Evolutionary conservation across 1,140 invertebrate species (phyloP), one percentile per base, ranked within the genome.

Genomic region (Pissodes strobi): DNA sequence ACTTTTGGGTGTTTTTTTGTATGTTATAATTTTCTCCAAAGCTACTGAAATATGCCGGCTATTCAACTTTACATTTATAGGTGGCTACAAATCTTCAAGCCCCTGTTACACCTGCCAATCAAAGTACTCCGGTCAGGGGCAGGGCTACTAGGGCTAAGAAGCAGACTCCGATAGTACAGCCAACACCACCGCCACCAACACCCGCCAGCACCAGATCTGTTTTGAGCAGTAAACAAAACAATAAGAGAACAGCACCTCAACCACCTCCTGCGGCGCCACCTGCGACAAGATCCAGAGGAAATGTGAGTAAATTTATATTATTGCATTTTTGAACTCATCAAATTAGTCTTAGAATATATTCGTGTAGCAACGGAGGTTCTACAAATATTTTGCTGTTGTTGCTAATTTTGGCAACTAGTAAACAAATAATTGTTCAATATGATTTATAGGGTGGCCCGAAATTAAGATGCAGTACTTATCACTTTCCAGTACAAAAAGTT

Each of bases 221-320:
- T 34, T 6, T 38, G n/a, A 41, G n/a, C 23, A 41, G 51, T 6
- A 64, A 30, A 51, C 34, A 12, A 23, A 2, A 38, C 2, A 18
- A 18, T 22, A 45, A 41, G 17, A 34, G 34, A 59, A 46, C 69
- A 30, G 30, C 46, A 10, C 12, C 41, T n/a, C 60, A 25, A 18
- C 17, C 43, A 17, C 48, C 56, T 37, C 18, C 13, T 39, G 15
- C 25, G 22, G 27, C 53, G 34, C 43, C 66, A 13, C 61, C 66
- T 9, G 55, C 60, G 4, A 55, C 61, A 13, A 61, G 56, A 21
- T 52, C 52, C 5, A 57, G 43, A 52, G 46, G 58, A 48, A 51
- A 52, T 39, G 48, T 61, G 18, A 61, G 30, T 48, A 17, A n/a
- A n/a, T n/a, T 1, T n/a, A 49, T 1, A 10, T 48, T 8, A 8